phyloP scores from a whole-genome alignment of 1,140 invertebrate genomes.

The Grapholita molesta region DNA sequence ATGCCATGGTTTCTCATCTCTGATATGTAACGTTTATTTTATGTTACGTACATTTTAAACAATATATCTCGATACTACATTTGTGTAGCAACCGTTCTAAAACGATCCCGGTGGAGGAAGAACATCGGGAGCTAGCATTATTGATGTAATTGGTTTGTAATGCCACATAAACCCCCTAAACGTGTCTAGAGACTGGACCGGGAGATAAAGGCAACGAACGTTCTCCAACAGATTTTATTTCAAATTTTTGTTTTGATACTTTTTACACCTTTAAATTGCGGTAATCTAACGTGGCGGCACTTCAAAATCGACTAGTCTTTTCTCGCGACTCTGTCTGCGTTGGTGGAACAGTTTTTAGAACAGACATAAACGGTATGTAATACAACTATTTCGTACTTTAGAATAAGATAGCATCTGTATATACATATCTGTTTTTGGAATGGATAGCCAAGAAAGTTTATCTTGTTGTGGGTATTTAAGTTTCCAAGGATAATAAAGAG shows the following conservation, averaged over 20 bases:
- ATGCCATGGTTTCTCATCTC: constrained; percentile 37
- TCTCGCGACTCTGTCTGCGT: no score
- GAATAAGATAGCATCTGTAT: no score
- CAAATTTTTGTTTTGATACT: constrained; percentile 34
- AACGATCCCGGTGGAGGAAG: background rate
- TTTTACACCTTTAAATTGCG: background rate
- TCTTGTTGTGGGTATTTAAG: no score
- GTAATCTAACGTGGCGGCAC: no score
- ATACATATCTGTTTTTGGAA: no score
- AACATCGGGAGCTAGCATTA: constrained; percentile 39
- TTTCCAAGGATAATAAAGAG: background rate
- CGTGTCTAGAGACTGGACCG: constrained; percentile 67
- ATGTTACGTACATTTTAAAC: constrained; percentile 29
- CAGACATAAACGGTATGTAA: no score
- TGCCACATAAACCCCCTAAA: constrained; percentile 73
- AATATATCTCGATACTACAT: background rate
- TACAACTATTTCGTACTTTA: no score
- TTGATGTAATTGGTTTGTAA: constrained; percentile 76
- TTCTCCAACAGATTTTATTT: constrained; percentile 32
- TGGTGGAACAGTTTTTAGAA: no score
- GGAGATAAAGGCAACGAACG: constrained; percentile 66
- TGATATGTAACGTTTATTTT: constrained; percentile 24
- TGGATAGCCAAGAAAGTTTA: no score
- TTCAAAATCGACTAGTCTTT: no score
- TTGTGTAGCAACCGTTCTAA: background rate